Conservation (phyloP, 2,888 invertebrate species). For the Drosophila kuntzei region DNA sequence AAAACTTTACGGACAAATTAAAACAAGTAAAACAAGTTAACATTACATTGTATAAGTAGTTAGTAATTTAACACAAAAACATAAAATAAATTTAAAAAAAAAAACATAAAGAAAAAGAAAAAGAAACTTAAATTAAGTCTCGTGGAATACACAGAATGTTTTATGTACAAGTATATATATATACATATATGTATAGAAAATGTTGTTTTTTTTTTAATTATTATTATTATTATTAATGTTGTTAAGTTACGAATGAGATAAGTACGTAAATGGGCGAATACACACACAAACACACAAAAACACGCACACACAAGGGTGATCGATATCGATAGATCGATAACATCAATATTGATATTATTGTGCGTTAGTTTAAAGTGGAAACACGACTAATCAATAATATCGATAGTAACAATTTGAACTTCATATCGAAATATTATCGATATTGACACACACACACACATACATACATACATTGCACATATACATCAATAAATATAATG, state of each 20-base stretch:
- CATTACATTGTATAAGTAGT: conserved; percentile 85
- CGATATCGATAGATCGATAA: not conserved
- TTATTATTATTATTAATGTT: conserved; percentile 61
- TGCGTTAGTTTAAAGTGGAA: no score
- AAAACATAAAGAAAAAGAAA: conserved; percentile 5
- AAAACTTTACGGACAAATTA: conserved; percentile 83
- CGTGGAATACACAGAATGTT: conserved; percentile 43
- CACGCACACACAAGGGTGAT: conserved; percentile 27
- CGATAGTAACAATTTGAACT: no score
- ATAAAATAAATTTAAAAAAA: conserved; percentile 14
- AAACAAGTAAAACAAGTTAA: conserved; percentile 85
- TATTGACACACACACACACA: conserved; percentile 3
- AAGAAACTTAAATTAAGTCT: conserved; percentile 46
- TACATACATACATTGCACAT: conserved; percentile 31
- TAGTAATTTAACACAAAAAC: conserved; percentile 82
- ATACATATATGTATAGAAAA: conserved; percentile 67
- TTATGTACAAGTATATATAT: conserved; percentile 43
- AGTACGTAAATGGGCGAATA: conserved; percentile 38
- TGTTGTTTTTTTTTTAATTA: conserved; percentile 58
- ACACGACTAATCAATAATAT: no score
- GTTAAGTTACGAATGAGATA: conserved; percentile 58
- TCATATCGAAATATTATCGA: no score
- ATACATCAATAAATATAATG: conserved; percentile 40
- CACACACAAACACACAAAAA: conserved; percentile 18
- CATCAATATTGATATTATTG: no score